Evolutionary conservation across 2,113 vertebrate genomes (phyloP).

Genomic region (Pollimyrus isidori): DNA sequence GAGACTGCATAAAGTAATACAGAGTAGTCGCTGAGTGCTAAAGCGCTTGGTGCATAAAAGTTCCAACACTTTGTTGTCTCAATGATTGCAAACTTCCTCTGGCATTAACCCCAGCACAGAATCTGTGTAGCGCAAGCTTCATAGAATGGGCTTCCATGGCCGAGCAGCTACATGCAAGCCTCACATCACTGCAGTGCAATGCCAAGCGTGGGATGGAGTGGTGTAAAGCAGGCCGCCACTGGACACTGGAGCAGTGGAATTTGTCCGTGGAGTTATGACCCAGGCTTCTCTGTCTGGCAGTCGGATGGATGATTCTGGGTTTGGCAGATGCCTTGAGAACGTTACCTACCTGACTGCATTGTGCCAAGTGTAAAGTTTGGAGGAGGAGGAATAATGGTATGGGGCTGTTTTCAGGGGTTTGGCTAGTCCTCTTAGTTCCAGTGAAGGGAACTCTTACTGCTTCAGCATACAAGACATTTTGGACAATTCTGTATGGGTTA

Average conservation of each 20-base stretch:
- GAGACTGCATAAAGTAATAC: not conserved
- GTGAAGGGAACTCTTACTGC: not conserved
- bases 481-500: not conserved
- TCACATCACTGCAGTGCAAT: not conserved
- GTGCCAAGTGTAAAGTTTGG: not conserved
- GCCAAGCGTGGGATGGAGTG: not conserved
- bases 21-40: not conserved
- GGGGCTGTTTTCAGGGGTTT: not conserved
- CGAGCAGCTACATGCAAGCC: not conserved
- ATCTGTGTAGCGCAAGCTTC: not conserved
- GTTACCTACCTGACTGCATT: not conserved
- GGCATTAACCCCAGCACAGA: not conserved
- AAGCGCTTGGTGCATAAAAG: not conserved
- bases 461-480: not conserved
- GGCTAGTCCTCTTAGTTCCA: not conserved
- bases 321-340: not conserved
- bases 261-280: not conserved
- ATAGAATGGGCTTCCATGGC: not conserved
- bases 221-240: not conserved
- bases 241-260: not conserved
- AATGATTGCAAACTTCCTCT: not conserved
- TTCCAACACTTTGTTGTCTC: not conserved
- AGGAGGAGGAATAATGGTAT: not conserved
- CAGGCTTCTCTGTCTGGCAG: not conserved
- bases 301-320: not conserved